Conservation (phyloP, 2,888 invertebrate species). For the Calameuta idolon region DNA sequence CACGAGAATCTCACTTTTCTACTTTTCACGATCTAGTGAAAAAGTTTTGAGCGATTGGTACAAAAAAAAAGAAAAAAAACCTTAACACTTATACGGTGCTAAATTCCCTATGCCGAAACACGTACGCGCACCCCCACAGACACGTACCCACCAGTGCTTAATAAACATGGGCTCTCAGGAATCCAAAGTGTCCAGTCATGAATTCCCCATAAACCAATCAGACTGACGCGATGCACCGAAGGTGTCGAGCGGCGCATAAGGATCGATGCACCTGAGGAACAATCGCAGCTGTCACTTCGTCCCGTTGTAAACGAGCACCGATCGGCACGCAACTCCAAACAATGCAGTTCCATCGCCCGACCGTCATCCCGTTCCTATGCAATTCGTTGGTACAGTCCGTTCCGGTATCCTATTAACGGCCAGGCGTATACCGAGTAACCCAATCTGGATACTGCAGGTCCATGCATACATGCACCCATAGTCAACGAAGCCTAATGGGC, state of each 20-base stretch:
- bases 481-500: background rate
- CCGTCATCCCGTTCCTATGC: background rate
- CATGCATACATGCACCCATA: background rate
- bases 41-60: background rate
- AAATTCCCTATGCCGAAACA: background rate
- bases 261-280: background rate
- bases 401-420: background rate
- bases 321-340: background rate
- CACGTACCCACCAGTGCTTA: background rate
- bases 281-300: background rate
- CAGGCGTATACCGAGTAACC: background rate
- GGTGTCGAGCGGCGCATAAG: background rate
- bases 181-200: background rate
- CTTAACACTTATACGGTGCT: background rate
- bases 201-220: background rate
- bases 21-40: background rate
- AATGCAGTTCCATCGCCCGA: background rate
- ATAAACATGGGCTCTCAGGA: background rate
- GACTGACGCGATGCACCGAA: background rate
- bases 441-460: background rate
- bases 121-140: background rate
- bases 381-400: background rate
- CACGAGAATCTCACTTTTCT: background rate
- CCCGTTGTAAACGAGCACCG: background rate
- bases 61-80: no score